Evolutionary conservation across 2,113 vertebrate species (phyloP).

Genomic region (Rhinolophus sinicus): DNA sequence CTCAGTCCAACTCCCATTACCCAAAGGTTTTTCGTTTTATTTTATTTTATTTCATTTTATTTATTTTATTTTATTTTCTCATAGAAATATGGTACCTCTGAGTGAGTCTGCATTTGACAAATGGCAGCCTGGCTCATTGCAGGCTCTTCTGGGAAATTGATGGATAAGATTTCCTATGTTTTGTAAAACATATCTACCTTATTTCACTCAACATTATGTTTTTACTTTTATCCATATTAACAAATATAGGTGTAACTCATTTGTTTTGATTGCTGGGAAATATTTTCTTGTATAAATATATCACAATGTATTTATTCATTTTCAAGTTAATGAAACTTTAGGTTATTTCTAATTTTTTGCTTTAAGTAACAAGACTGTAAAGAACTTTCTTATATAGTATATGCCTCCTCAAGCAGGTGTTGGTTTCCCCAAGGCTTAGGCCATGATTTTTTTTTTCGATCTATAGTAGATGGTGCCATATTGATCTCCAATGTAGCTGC

Average conservation of each 20-base stretch:
- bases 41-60: not conserved
- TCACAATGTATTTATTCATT: not conserved
- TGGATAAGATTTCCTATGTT: not conserved
- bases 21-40: not conserved
- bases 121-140: not conserved
- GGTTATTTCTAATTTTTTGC: not conserved
- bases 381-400: not conserved
- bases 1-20: not conserved
- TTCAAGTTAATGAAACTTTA: constrained; percentile 17
- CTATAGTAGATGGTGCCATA: not conserved
- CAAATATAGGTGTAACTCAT: not conserved
- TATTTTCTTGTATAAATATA: not conserved
- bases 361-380: not conserved
- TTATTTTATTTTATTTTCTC: not conserved
- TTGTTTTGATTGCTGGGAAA: not conserved
- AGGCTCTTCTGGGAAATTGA: not conserved
- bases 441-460: not conserved
- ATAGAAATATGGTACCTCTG: not conserved
- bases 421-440: not conserved
- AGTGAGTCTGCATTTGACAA: not conserved
- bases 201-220: not conserved
- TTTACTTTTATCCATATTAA: not conserved
- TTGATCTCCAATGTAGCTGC: not conserved
- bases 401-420: not conserved
- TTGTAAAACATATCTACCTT: not conserved